A percentile compares a stretch with the other conserved stretches of the same genome.
Conservation (phyloP, 2,113 vertebrate species). For the Forbesichthys agassizii region DNA sequence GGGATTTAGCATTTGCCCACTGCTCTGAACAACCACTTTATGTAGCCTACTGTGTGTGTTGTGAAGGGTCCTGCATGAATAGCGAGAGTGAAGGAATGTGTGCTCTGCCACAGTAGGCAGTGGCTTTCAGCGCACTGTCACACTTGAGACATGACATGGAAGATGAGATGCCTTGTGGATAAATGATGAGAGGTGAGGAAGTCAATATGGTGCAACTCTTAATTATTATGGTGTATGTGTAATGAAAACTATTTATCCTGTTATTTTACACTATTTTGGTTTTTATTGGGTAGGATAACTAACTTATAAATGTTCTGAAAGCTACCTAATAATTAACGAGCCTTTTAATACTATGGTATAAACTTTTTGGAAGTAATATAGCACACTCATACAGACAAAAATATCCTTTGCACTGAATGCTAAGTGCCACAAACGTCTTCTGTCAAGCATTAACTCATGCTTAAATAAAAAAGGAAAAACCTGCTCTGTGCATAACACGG, state of each 20-base stretch:
- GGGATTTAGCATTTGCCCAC: slow-evolving; percentile 26
- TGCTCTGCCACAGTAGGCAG: background rate
- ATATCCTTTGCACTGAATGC: slow-evolving; percentile 11
- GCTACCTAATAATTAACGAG: background rate
- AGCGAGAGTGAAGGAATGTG: background rate
- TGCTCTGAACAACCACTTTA: slow-evolving; percentile 11
- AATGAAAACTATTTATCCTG: too few species aligned
- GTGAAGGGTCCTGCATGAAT: too few species aligned
- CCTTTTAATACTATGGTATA: slow-evolving; percentile 30
- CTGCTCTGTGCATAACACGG: slow-evolving; percentile 17
- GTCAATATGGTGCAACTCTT: slow-evolving; percentile 20
- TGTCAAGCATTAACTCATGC: background rate
- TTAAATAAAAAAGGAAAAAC: slow-evolving; percentile 15
- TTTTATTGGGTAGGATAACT: slow-evolving; percentile 1
- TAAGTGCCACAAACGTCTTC: background rate
- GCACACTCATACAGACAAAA: slow-evolving; percentile 24
- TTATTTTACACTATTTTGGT: slow-evolving; percentile 4
- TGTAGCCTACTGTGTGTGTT: too few species aligned
- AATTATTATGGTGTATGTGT: slow-evolving; percentile 12
- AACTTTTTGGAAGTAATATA: slow-evolving; percentile 18
- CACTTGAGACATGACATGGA: slow-evolving; percentile 52
- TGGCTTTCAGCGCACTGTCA: slow-evolving; percentile 35
- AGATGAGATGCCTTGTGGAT: slow-evolving; percentile 57
- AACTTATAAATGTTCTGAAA: slow-evolving; percentile 25
- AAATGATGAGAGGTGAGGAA: slow-evolving; percentile 39